These are phyloP conservation scores for Leucophenga maculata DNA, from an alignment of 2,888 invertebrate species.

Conservation along the genomic window DNA sequence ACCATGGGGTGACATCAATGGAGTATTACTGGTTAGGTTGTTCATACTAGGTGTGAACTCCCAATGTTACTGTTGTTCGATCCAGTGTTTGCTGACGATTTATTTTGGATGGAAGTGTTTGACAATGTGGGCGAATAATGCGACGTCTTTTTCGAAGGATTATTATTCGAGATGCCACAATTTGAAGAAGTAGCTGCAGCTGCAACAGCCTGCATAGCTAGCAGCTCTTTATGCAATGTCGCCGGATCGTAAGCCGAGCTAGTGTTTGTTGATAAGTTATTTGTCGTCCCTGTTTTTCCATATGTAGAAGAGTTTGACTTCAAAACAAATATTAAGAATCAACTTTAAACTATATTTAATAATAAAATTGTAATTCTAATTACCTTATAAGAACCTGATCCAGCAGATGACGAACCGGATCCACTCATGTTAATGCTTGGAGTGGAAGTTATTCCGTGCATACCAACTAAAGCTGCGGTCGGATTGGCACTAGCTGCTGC, in stretches of 20 bases:
- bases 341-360: background rate
- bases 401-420: conserved; percentile 49
- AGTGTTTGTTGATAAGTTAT: conserved; percentile 61
- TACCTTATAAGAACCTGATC: conserved; percentile 67
- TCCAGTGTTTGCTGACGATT: conserved; percentile 36
- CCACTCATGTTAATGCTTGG: conserved; percentile 56
- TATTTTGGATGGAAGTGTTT: conserved; percentile 44
- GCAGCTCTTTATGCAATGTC: conserved; percentile 71
- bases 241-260: conserved; percentile 71
- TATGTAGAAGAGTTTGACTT: conserved; percentile 68
- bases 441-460: conserved; percentile 68
- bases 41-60: conserved; percentile 48
- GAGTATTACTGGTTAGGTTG: conserved; percentile 23
- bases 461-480: conserved; percentile 64
- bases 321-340: conserved; percentile 2
- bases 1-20: conserved; percentile 65
- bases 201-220: conserved; percentile 72
- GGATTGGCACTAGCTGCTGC: conserved; percentile 65
- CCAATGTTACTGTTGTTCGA: conserved; percentile 44
- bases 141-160: conserved; percentile 53
- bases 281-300: conserved; percentile 67
- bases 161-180: conserved; percentile 49
- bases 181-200: conserved; percentile 66
- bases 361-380: conserved; percentile 7
- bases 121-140: conserved; percentile 51